phyloP scores from a whole-genome alignment of 2,888 invertebrate species.

The Aphodius sticticus region DNA sequence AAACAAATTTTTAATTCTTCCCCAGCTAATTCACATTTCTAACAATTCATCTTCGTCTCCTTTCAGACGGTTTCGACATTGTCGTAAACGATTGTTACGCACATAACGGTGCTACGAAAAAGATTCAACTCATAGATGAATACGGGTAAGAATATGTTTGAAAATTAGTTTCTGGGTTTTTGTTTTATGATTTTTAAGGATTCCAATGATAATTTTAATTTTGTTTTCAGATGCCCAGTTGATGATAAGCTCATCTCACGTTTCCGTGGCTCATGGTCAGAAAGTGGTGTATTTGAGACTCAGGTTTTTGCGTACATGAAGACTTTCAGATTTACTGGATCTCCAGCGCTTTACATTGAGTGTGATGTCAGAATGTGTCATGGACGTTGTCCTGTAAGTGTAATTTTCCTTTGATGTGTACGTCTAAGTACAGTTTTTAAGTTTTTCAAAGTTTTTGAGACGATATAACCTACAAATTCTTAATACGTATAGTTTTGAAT shows the following conservation, averaged over 20 bases:
- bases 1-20: conserved; percentile 16
- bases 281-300: conserved; percentile 89
- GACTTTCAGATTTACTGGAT: conserved; percentile 92
- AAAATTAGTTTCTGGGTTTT: conserved; percentile 5
- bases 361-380: conserved; percentile 97
- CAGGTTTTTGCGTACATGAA: conserved; percentile 96
- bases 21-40: not conserved
- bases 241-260: conserved; percentile 92
- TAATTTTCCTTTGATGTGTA: not conserved
- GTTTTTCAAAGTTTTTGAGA: not conserved
- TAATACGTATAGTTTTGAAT: conserved; percentile 7
- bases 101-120: conserved; percentile 91
- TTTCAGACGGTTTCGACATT: conserved; percentile 91
- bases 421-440: too few relatives aligned
- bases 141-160: conserved; percentile 71
- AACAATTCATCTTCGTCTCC: conserved; percentile 29
- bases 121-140: conserved; percentile 91
- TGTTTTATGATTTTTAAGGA: not conserved
- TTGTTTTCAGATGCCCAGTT: conserved; percentile 77
- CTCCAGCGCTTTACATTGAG: conserved; percentile 92
- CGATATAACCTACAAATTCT: not conserved
- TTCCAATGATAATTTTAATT: not conserved
- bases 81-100: conserved; percentile 95
- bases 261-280: conserved; percentile 93
- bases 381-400: conserved; percentile 88